Evolutionary conservation across 2,888 invertebrate species (phyloP).

Genomic region (Trileptium ribeirensis): DNA sequence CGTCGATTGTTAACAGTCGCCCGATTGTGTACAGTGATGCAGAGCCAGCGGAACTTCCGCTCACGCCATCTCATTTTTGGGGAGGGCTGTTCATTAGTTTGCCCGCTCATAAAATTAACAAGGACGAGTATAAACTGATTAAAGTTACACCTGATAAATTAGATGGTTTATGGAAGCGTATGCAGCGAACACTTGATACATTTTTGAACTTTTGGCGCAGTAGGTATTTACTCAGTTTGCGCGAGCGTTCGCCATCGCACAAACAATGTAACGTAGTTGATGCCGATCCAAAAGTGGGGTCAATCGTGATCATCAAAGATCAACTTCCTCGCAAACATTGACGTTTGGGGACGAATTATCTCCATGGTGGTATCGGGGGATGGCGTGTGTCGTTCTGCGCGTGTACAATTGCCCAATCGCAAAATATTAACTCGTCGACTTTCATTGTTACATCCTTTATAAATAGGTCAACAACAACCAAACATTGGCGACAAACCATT

Average conservation of each 20-base stretch:
- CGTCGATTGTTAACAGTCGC: constrained; percentile 19
- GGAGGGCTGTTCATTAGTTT: neutral
- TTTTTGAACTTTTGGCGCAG: constrained; percentile 17
- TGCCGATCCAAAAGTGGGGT: neutral
- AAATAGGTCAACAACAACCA: neutral
- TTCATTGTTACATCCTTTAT: neutral
- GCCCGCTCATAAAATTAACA: neutral
- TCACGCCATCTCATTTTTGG: neutral
- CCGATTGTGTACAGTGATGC: constrained; percentile 18
- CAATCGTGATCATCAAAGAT: neutral
- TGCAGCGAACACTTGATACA: neutral
- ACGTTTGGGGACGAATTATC: neutral
- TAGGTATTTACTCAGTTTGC: neutral
- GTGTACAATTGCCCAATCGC: neutral
- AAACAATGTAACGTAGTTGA: neutral
- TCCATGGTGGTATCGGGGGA: neutral
- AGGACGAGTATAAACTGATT: neutral
- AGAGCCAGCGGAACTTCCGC: neutral
- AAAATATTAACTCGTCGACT: neutral
- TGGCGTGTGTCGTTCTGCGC: neutral
- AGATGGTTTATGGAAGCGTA: neutral
- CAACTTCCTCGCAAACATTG: neutral
- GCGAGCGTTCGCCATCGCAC: neutral
- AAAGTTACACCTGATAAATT: neutral
- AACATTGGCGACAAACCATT: too few species aligned